Base-by-base conservation (phyloP, 2,113 vertebrate genomes). In the Thomomys bottae region DNA sequence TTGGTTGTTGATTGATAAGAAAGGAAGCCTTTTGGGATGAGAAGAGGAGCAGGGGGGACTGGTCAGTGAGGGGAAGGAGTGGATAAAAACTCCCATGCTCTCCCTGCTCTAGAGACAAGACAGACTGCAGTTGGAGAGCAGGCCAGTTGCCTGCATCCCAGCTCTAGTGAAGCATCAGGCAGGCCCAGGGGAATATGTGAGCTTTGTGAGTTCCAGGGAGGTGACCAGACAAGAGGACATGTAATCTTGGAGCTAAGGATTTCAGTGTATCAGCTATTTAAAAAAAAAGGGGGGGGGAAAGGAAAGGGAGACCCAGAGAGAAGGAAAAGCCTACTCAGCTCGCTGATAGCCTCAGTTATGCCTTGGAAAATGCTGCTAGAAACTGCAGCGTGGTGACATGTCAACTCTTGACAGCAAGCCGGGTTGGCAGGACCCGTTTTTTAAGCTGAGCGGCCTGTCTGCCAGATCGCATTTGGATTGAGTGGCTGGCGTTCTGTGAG, bases 391-490 rank as follows among this genome's bases (percentile, higher is more conserved):
- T 84, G 84, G 96, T 95, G 96, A 96, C 97, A 94, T 92, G 97
- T 98, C 97, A 97, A 89, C 96, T 97, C 97, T 97, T 97, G 96
- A 98, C 92, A 96, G 97, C 98, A 98, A 92, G 86, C 95, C 24
- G 59, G 70, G 94, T 90, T 97, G 98, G 97, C 97, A 97, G 97
- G 95, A 94, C 23, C 72, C 71, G 92, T 97, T 97, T 97, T 97
- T 97, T 93, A 96, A 97, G 94, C 96, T 59, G 86, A 94, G 95
- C 71, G 49, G 96, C 96, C 92, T 95, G 97, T 61, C 70, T 97
- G 96, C 97, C 97, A 98, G 97, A 97, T 98, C 95, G 91, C 96
- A 97, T 98, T 98, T 98, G 83, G 88, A 97, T 95, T 96, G 97
- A 98, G 96, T 70, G 94, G 88, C 97, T 98, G 97, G 97, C 97